Conservation (phyloP, 2,113 vertebrate species). For the Micromys minutus region DNA sequence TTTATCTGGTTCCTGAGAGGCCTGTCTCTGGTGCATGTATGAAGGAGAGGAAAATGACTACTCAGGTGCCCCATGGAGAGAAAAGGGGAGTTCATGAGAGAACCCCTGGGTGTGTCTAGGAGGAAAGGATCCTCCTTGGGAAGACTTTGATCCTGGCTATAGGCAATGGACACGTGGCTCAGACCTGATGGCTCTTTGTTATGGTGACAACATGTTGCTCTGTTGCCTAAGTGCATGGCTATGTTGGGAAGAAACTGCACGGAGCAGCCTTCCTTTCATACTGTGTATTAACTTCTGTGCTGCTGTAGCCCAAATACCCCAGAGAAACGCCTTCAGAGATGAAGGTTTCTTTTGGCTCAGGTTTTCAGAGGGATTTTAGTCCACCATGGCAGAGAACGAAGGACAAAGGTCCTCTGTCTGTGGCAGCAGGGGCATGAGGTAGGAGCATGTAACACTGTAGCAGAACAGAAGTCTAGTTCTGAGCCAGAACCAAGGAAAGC, state of each 20-base stretch:
- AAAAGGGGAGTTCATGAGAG: neutral
- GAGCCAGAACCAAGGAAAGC: neutral
- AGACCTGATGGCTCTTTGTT: neutral
- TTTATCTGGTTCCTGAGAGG: too few relatives aligned
- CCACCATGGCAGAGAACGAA: neutral
- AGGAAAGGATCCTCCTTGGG: neutral
- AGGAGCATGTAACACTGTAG: neutral
- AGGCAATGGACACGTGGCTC: neutral
- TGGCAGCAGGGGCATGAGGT: neutral
- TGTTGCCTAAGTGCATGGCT: fast-evolving
- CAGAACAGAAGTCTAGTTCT: neutral
- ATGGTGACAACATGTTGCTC: neutral
- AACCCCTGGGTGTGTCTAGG: too few relatives aligned
- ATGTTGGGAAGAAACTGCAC: neutral
- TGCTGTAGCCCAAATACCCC: neutral
- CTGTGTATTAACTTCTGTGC: neutral
- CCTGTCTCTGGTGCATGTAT: too few relatives aligned
- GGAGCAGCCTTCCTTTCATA: neutral
- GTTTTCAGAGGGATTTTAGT: neutral
- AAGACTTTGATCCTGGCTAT: neutral
- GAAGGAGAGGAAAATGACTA: too few relatives aligned
- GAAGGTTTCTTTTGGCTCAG: neutral
- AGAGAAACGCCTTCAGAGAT: neutral
- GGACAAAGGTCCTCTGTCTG: neutral
- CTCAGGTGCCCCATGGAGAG: fast-evolving